These are phyloP conservation scores for Zeus faber DNA, from an alignment of 2,113 vertebrate genomes.

Conservation along the genomic window DNA sequence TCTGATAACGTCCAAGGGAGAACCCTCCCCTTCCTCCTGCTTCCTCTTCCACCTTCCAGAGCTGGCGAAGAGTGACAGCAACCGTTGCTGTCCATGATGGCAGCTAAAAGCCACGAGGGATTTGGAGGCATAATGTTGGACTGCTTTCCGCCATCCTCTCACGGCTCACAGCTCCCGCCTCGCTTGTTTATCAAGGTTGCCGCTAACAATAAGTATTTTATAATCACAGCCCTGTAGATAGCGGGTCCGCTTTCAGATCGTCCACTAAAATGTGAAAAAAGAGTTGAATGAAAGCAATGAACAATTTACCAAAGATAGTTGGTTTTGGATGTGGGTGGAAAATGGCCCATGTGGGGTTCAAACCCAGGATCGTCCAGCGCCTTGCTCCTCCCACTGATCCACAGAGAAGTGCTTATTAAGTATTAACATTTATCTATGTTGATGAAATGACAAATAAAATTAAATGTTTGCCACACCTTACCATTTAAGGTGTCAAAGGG, in stretches of 20 bases:
- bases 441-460: conserved; percentile 5
- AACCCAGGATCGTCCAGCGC: too few species aligned
- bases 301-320: too few species aligned
- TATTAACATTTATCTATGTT: neutral
- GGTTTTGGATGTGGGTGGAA: too few species aligned
- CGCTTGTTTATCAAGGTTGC: conserved; percentile 34
- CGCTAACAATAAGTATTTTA: too few species aligned
- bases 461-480: conserved; percentile 39
- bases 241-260: conserved; percentile 35
- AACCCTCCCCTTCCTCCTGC: too few species aligned
- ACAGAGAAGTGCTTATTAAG: neutral
- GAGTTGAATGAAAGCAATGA: too few species aligned
- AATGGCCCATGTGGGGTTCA: too few species aligned
- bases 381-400: neutral
- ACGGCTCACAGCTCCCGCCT: conserved; percentile 21
- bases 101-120: conserved; percentile 35
- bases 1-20: too few species aligned
- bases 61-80: too few species aligned
- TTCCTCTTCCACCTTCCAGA: too few species aligned
- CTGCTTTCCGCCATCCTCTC: conserved; percentile 42
- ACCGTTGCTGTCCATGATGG: too few species aligned
- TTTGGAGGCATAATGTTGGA: conserved; percentile 45
- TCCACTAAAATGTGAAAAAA: neutral
- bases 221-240: too few species aligned
- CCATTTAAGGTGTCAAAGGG: conserved; percentile 26